Evolutionary conservation across 2,888 invertebrate species (phyloP), one percentile per base, ranked within the genome.

Genomic region (Labia minor): DNA sequence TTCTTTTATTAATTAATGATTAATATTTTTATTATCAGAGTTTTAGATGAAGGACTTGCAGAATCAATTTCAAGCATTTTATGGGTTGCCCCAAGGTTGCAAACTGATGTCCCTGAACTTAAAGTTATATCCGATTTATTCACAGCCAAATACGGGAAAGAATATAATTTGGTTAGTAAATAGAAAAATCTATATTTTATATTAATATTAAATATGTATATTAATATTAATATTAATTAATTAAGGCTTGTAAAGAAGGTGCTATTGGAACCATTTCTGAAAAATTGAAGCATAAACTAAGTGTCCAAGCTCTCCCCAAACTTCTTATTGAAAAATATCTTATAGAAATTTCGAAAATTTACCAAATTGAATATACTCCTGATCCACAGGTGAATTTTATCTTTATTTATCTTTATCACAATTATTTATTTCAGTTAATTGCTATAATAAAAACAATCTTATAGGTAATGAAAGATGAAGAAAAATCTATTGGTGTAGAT

Each of bases 1-100:
- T 65, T 14, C 19, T 1, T 19, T 11, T 11, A 19, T 19, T 4
- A 61, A 16, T 16, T 61, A 49, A 65, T 21, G 11, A 18, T 62
- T 66, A 6, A 66, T 20, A n/a, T 18, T 21, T 69, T 21, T 67
- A 65, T 67, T 73, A 74, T 11, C 70, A 86, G 86, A 74, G 83
- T 83, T 66, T 73, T 98, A 11, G 98, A 99, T 75, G 94, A 94
- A 71, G 97, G 98, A 0, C 84, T 99, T 14, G 89, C 94, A 1
- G 98, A 99, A 79, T 90, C 98, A 0, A 92, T 99, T 68, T 92
- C 95, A 1, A 95, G 90, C 72, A 80, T 97, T n/a, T 86, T 99
- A 69, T 99, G 99, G 99, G 95, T 93, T 0, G 90, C 97, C 11
- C 97, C 98, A 0, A 84, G 98, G 64, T 82, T 99, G 74, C 91